These are phyloP conservation scores for Pogonognathellus flavescens DNA, from an alignment of 1,140 invertebrate genomes.

Conservation along the genomic window DNA sequence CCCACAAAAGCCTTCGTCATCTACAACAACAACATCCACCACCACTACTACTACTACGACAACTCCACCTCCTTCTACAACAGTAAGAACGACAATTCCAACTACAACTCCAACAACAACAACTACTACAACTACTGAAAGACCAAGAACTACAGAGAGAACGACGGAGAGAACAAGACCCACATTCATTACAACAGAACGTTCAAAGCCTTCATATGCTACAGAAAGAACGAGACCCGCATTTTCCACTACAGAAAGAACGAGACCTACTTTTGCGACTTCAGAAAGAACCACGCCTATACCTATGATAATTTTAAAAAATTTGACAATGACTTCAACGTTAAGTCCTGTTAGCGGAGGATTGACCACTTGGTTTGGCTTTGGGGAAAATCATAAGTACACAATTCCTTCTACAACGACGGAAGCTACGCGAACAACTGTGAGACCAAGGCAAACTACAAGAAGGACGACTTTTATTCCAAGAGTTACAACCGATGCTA, in stretches of 20 bases:
- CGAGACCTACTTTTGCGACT: too few relatives aligned
- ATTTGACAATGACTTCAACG: too few relatives aligned
- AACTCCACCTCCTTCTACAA: not conserved
- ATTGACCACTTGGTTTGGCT: too few relatives aligned
- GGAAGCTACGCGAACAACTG: too few relatives aligned
- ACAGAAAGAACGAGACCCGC: not conserved
- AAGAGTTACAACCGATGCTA: conserved; percentile 51
- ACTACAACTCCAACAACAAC: conserved; percentile 64
- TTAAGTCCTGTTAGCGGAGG: too few relatives aligned
- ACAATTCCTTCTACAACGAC: too few relatives aligned
- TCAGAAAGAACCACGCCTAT: too few relatives aligned
- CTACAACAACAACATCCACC: conserved; percentile 68
- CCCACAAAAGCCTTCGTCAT: conserved; percentile 69
- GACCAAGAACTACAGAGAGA: not conserved
- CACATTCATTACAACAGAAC: not conserved
- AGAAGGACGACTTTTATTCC: too few relatives aligned
- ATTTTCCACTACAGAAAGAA: not conserved
- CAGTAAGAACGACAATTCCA: conserved; percentile 67
- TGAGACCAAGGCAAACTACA: too few relatives aligned
- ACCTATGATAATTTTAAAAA: too few relatives aligned
- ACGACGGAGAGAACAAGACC: conserved; percentile 23
- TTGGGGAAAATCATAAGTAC: too few relatives aligned
- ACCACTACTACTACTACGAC: conserved; percentile 76
- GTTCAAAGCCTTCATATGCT: not conserved
- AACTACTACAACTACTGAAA: not conserved